phyloP scores from a whole-genome alignment of 1,140 invertebrate species.

The Gryon sp. region DNA sequence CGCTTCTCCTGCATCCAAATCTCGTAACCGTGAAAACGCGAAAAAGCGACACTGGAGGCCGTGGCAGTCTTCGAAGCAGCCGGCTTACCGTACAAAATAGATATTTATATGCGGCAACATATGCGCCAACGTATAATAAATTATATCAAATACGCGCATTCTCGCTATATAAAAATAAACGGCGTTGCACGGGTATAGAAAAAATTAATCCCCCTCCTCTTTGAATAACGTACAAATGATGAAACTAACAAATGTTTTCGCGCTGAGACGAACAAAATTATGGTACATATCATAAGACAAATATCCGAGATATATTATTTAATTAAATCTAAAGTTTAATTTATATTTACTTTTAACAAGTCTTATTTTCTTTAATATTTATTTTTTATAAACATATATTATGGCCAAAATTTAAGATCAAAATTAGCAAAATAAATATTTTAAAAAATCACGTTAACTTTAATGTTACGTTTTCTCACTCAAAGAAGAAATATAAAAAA shows the following conservation, averaged over 20 bases:
- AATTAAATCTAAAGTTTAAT: too few relatives aligned
- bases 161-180: slow-evolving; percentile 54
- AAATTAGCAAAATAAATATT: too few relatives aligned
- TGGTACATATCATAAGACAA: slow-evolving; percentile 28
- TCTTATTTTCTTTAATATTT: too few relatives aligned
- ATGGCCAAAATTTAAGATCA: too few relatives aligned
- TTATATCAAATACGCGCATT: slow-evolving; percentile 50
- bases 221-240: slow-evolving; percentile 33
- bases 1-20: slow-evolving; percentile 55
- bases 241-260: slow-evolving; percentile 19
- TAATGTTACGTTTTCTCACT: too few relatives aligned
- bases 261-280: slow-evolving; percentile 20
- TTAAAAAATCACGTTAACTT: too few relatives aligned
- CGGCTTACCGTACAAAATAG: slow-evolving; percentile 58
- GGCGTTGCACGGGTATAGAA: slow-evolving; percentile 37
- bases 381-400: too few relatives aligned
- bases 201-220: slow-evolving; percentile 44
- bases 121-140: slow-evolving; percentile 56
- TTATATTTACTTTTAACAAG: too few relatives aligned
- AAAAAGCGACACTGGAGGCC: slow-evolving; percentile 38
- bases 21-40: slow-evolving; percentile 57
- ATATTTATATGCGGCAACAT: slow-evolving; percentile 58
- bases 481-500: too few relatives aligned
- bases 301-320: too few relatives aligned
- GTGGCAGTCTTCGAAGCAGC: slow-evolving; percentile 47